Conservation (phyloP, 2,113 vertebrate species). For the Sciurus niger region DNA sequence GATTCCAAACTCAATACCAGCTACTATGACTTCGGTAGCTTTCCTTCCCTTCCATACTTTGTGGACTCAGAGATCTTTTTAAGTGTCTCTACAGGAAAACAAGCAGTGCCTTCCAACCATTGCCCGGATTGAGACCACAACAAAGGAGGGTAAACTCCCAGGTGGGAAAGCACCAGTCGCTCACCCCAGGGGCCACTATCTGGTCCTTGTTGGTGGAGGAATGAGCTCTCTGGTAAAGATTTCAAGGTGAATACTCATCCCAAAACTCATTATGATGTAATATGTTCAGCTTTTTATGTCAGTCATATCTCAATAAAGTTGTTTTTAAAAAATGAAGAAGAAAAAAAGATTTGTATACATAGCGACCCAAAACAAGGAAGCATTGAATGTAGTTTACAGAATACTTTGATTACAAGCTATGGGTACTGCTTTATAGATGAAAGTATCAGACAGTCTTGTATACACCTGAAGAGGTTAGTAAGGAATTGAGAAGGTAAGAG, state of each 20-base stretch:
- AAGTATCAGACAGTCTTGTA: neutral
- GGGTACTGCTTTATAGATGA: neutral
- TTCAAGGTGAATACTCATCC: too few species aligned
- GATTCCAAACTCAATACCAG: conserved; percentile 34
- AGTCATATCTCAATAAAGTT: too few species aligned
- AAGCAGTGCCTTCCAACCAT: neutral
- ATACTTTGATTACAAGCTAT: neutral
- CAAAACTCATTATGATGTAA: too few species aligned
- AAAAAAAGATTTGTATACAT: neutral
- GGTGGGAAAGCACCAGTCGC: neutral
- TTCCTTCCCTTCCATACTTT: neutral
- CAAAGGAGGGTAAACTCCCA: neutral
- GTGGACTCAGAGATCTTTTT: neutral
- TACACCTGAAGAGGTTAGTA: neutral
- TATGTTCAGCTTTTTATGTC: too few species aligned
- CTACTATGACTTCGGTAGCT: neutral
- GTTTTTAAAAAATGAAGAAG: too few species aligned
- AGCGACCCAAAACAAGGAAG: neutral
- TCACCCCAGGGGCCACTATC: neutral
- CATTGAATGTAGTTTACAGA: neutral
- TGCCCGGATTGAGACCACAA: conserved; percentile 48
- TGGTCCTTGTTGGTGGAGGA: neutral
- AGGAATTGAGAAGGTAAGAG: neutral
- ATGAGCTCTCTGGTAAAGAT: neutral
- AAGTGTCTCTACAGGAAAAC: neutral